A percentile compares a stretch with the other conserved stretches of the same genome.
Evolutionary conservation across 2,797 vertebrate genomes (phyloP).

Genomic region (Antennarius maculatus): DNA sequence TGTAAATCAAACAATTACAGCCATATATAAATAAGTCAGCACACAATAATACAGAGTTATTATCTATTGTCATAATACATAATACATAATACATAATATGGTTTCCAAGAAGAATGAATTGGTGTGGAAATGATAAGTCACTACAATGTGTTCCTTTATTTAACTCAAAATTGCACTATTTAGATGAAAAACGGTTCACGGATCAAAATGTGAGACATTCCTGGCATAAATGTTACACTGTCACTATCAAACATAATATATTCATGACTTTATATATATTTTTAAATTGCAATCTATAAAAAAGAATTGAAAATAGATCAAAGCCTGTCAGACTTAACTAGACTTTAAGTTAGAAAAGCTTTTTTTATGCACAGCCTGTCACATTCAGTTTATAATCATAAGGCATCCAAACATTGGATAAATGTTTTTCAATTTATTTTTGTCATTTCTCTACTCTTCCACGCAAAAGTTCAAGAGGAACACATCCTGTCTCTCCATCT

Average conservation of each 20-base stretch:
- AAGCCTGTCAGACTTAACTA: constrained; percentile 19
- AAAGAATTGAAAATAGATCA: constrained; percentile 2
- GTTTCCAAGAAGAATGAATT: no score
- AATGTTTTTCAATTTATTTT: constrained; percentile 26
- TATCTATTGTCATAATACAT: not conserved
- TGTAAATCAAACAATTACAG: not conserved
- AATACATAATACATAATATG: not conserved
- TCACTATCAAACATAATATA: not conserved
- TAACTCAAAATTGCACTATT: not conserved
- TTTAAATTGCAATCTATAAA: constrained; percentile 14
- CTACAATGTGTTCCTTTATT: not conserved
- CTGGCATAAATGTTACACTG: not conserved
- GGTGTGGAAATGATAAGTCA: constrained; percentile 5
- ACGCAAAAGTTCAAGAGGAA: constrained; percentile 18
- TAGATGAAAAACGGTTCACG: not conserved
- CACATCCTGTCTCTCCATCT: not conserved
- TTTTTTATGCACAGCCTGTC: constrained; percentile 20
- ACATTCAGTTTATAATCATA: constrained; percentile 17
- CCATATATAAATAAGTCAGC: not conserved
- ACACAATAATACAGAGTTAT: not conserved
- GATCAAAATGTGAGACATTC: constrained; percentile 2
- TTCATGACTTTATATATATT: constrained; percentile 1
- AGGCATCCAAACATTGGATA: constrained; percentile 8
- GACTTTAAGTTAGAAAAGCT: constrained; percentile 10
- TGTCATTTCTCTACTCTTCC: constrained; percentile 18